phyloP scores from a whole-genome alignment of 2,797 vertebrate species.

The Adelosebastes latens region DNA sequence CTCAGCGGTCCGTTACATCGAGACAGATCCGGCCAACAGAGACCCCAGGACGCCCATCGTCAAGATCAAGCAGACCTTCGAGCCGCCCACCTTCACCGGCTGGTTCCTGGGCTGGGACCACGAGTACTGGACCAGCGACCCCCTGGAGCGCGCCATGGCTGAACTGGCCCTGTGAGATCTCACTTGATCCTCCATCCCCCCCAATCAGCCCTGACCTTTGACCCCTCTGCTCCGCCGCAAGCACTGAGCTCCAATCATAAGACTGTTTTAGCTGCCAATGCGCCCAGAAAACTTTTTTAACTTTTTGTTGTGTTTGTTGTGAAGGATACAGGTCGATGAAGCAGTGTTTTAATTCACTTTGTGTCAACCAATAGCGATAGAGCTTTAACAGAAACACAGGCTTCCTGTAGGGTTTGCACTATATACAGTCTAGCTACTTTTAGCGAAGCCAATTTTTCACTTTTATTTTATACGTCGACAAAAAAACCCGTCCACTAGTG shows the following conservation, averaged over 20 bases:
- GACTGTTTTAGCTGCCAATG: conserved; percentile 32
- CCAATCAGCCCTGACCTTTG: conserved; percentile 8
- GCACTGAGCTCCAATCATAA: conserved; percentile 48
- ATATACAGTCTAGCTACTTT: conserved; percentile 4
- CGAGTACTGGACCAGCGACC: conserved; percentile 93
- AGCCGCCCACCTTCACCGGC: conserved; percentile 95
- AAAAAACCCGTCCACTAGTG: conserved; percentile 25
- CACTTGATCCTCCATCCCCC: not conserved
- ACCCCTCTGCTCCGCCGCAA: conserved; percentile 36
- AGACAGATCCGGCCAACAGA: conserved; percentile 91
- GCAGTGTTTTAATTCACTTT: conserved; percentile 12
- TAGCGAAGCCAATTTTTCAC: not conserved
- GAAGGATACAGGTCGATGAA: not conserved
- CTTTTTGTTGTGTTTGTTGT: conserved; percentile 32
- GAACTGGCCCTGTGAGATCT: conserved; percentile 86
- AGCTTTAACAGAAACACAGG: conserved; percentile 24
- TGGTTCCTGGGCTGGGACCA: conserved; percentile 99
- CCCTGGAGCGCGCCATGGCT: conserved; percentile 91
- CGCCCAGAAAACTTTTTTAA: conserved; percentile 2
- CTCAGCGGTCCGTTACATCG: conserved; percentile 91
- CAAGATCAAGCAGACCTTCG: conserved; percentile 89
- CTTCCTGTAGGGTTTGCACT: conserved; percentile 50
- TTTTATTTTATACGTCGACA: conserved; percentile 26
- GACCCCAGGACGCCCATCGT: conserved; percentile 90
- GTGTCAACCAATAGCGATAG: conserved; percentile 17